phyloP scores from a whole-genome alignment of 1,140 invertebrate species.

The Ceratina japonica region DNA sequence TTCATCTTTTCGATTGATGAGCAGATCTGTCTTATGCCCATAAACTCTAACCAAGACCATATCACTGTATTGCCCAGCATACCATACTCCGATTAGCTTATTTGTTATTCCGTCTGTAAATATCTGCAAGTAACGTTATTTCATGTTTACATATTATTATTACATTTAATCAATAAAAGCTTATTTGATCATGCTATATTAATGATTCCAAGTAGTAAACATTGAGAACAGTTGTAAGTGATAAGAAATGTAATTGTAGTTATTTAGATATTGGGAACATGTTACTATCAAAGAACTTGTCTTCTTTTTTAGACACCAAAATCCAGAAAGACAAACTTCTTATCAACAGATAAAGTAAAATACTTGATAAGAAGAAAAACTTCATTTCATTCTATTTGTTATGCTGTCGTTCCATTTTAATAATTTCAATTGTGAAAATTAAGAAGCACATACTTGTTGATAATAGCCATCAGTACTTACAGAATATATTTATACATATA shows the following conservation, averaged over 20 bases:
- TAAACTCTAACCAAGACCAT: constrained; percentile 94
- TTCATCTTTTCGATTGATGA: constrained; percentile 94
- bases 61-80: constrained; percentile 80
- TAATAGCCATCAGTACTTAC: not conserved
- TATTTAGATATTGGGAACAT: not conserved
- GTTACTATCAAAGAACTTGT: not conserved
- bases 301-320: not conserved
- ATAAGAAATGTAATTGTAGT: too few relatives aligned
- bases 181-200: too few relatives aligned
- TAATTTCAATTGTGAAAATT: not conserved
- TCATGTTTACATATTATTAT: too few relatives aligned
- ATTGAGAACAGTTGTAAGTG: not conserved
- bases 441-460: not conserved
- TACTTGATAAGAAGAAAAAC: not conserved
- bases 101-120: constrained; percentile 98
- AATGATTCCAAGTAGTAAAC: too few relatives aligned
- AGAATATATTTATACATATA: constrained; percentile 10
- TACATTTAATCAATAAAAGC: too few relatives aligned
- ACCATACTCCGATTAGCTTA: constrained; percentile 90
- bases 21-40: constrained; percentile 94
- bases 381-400: not conserved
- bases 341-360: constrained; percentile 18
- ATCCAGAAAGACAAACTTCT: not conserved
- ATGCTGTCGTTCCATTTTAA: not conserved
- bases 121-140: constrained; percentile 80